phyloP scores from a whole-genome alignment of 2,888 invertebrate genomes.

The Camponotus fellah region DNA sequence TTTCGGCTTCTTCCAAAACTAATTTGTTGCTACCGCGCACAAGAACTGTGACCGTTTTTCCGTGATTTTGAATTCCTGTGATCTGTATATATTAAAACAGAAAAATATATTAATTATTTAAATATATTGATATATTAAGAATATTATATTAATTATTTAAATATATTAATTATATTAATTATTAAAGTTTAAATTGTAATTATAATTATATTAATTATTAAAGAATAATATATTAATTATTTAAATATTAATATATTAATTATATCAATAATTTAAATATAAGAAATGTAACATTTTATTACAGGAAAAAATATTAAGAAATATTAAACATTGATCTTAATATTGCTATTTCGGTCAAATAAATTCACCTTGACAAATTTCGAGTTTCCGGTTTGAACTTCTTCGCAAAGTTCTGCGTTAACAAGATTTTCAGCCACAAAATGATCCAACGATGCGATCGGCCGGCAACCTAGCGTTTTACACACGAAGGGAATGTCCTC shows the following conservation, averaged over 20 bases:
- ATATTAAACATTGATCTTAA: no score
- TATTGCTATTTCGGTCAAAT: not conserved
- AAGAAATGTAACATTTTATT: not conserved
- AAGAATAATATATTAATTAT: no score
- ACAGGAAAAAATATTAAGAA: not conserved
- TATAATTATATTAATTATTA: no score
- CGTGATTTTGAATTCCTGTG: conserved; percentile 95
- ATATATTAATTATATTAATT: not conserved
- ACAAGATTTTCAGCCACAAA: conserved; percentile 97
- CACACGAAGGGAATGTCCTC: conserved; percentile 99
- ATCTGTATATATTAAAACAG: conserved; percentile 86
- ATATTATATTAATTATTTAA: no score
- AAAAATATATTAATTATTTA: not conserved
- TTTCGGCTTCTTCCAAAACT: conserved; percentile 93
- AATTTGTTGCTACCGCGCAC: conserved; percentile 96
- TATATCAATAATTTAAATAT: not conserved
- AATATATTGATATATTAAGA: no score
- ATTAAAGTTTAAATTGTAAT: no score
- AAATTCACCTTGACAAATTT: conserved; percentile 94
- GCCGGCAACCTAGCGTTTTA: conserved; percentile 97
- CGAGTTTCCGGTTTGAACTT: conserved; percentile 94
- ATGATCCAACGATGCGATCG: conserved; percentile 99
- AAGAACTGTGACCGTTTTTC: conserved; percentile 96
- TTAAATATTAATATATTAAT: not conserved
- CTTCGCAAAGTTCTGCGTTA: conserved; percentile 97